Base-by-base conservation (phyloP, 1,140 invertebrate genomes). In the Drosophila sproati region DNA sequence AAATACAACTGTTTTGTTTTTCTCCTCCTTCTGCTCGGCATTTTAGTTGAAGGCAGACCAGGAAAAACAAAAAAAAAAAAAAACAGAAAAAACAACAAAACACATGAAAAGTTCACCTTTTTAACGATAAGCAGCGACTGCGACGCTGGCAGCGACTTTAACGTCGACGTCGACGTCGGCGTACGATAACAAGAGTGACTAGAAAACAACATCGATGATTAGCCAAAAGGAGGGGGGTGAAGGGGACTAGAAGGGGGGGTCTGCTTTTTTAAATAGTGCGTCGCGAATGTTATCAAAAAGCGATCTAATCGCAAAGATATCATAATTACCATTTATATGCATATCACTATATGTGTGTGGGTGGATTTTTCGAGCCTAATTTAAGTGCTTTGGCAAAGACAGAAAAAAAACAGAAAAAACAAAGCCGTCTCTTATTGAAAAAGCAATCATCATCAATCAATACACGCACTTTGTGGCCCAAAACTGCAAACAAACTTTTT, bases 271-370 rank as follows among this genome's bases (percentile, higher is more conserved):
- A 57, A 41, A 31, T 63, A 8, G 50, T 39, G 35, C 55, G 2
- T 29, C 7, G 10, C 7, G 5, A 8, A n/a, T 37, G n/a, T 87
- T 86, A 86, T 86, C 82, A 59, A 20, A 59, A 20, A 45, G 55
- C 63, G 70, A 87, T 87, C 78, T 76, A 82, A 86, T 86, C 75
- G 66, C 51, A 54, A 54, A 50, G 10, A 62, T 69, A 77, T 72
- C 67, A 87, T 87, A 82, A 86, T 85, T 85, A 87, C 51, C 73
- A 78, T 86, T 73, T 57, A 66, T 78, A 67, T 55, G 47, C 60
- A 52, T 81, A 64, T 47, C 31, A 39, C 3, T 47, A 37, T 66
- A 5, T 39, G 54, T n/a, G 6, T 1, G 47, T 35, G 20, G 20
- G 31, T 45, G 12, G 10, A n/a, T 41, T 47, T 12, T 28, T 35